A percentile compares a stretch with the other conserved stretches of the same genome.
phyloP scores from a whole-genome alignment of 2,113 vertebrate genomes.

The Actinemys pallida region DNA sequence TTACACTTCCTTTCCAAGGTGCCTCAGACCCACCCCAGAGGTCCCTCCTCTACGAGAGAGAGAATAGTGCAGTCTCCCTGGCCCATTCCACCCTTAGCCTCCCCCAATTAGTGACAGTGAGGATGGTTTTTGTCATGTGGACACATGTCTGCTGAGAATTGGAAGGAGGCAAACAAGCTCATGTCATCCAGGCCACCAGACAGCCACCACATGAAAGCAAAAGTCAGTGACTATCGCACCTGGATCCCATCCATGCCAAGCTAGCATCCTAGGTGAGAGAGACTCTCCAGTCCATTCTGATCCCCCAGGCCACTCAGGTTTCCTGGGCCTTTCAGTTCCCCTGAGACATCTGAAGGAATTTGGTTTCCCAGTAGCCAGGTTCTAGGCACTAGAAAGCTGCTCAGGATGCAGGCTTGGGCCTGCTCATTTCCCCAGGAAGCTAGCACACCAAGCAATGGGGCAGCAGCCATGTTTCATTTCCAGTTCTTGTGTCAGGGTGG shows the following conservation, averaged over 20 bases:
- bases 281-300: background rate
- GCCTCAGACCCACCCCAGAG: too few species aligned
- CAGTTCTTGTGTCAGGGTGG: background rate
- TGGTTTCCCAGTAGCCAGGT: background rate
- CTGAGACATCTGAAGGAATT: background rate
- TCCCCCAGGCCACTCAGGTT: background rate
- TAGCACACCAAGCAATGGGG: fast-evolving
- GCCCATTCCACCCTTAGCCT: background rate
- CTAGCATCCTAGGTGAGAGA: background rate
- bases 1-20: background rate
- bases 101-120: background rate
- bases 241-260: background rate
- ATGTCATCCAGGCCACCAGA: background rate
- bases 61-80: background rate
- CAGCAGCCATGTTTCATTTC: constrained; percentile 37
- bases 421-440: background rate
- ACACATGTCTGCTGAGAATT: constrained; percentile 22
- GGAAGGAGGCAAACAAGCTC: background rate
- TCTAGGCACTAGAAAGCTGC: background rate
- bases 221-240: background rate
- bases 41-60: background rate
- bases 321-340: background rate
- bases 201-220: background rate
- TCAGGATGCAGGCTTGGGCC: background rate
- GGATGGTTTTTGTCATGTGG: background rate